These are phyloP conservation scores for Noctilio leporinus DNA, from an alignment of 2,113 vertebrate genomes.

Conservation along the genomic window DNA sequence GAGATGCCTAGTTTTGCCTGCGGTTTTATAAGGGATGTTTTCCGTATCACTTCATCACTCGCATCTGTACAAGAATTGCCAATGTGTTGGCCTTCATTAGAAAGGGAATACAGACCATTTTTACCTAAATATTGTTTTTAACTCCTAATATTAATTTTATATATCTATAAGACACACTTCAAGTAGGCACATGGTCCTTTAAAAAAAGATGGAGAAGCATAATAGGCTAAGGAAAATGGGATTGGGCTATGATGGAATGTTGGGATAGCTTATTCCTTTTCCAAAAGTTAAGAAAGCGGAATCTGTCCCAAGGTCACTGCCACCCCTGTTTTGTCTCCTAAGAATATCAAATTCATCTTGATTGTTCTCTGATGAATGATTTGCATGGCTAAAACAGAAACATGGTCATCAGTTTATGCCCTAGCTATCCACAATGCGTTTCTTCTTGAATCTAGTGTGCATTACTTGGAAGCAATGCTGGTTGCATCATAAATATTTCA, in stretches of 20 bases:
- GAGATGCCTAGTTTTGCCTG: not conserved
- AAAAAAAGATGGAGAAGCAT: not conserved
- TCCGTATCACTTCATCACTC: not conserved
- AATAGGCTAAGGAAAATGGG: not conserved
- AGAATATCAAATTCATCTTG: conserved; percentile 57
- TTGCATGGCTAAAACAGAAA: conserved; percentile 62
- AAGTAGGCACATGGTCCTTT: not conserved
- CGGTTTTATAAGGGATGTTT: not conserved
- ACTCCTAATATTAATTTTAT: not conserved
- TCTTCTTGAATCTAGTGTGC: not conserved
- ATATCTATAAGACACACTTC: not conserved
- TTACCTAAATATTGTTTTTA: not conserved
- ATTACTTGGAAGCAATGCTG: conserved; percentile 28
- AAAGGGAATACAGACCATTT: not conserved
- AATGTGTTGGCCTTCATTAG: not conserved
- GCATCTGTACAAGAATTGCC: not conserved
- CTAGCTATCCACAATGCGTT: conserved; percentile 28
- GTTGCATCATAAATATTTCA: conserved; percentile 59
- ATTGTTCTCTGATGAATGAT: conserved; percentile 53
- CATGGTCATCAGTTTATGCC: conserved; percentile 54
- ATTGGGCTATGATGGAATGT: not conserved
- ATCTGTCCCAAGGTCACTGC: not conserved
- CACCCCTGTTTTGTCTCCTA: not conserved
- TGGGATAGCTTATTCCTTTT: not conserved
- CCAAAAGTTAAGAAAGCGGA: conserved; percentile 7